Conservation (phyloP, 2,888 invertebrate genomes). For the Nineta flava region DNA sequence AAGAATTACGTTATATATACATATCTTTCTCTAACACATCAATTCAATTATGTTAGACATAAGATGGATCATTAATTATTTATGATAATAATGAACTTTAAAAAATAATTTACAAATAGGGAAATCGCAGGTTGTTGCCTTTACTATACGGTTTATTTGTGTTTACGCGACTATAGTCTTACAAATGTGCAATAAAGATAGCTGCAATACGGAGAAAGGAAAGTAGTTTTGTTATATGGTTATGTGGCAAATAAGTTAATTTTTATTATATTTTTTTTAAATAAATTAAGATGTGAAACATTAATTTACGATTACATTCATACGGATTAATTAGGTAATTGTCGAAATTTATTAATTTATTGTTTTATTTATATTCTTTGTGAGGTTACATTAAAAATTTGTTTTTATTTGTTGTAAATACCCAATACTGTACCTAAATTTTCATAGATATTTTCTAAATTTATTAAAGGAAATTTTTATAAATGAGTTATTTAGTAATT, state of each 20-base stretch:
- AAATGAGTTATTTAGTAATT: too few species aligned
- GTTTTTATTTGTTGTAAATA: not conserved
- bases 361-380: not conserved
- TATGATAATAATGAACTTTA: conserved; percentile 1
- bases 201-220: conserved; percentile 6
- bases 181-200: conserved; percentile 2
- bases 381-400: not conserved
- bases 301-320: too few species aligned
- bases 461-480: too few species aligned
- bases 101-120: not conserved
- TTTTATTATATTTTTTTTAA: not conserved
- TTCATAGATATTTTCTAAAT: too few species aligned
- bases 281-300: not conserved
- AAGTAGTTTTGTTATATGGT: conserved; percentile 4
- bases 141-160: conserved; percentile 5
- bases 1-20: not conserved
- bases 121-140: conserved; percentile 3
- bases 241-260: conserved; percentile 5
- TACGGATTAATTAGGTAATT: not conserved
- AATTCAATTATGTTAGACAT: not conserved
- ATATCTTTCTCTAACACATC: not conserved
- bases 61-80: not conserved
- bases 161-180: not conserved
- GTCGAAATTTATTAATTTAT: not conserved
- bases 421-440: not conserved